Evolutionary conservation across 2,888 invertebrate species (phyloP).

Genomic region (Diplolepis rosae): DNA sequence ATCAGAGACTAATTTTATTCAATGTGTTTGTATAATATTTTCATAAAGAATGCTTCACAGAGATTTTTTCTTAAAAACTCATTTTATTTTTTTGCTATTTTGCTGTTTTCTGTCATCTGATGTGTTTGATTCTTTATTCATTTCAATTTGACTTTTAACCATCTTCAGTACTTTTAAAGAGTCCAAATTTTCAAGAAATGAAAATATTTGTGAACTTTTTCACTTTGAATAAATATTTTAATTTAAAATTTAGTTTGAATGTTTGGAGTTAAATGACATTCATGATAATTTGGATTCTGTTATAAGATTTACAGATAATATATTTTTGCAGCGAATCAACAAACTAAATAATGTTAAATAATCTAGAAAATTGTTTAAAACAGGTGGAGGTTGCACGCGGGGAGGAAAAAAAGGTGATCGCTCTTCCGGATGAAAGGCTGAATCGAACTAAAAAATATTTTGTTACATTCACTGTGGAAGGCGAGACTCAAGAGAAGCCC

Average conservation of each 20-base stretch:
- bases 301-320: neutral
- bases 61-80: too few species aligned
- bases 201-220: too few species aligned
- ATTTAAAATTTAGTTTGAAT: too few species aligned
- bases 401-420: conserved; percentile 88
- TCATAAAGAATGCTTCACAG: neutral
- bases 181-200: neutral
- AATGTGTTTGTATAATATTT: neutral
- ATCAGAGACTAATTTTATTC: neutral
- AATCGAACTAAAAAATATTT: conserved; percentile 94
- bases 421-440: conserved; percentile 89
- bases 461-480: conserved; percentile 93
- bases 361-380: neutral
- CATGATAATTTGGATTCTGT: neutral
- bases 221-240: too few species aligned
- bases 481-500: conserved; percentile 73
- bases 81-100: neutral
- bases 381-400: conserved; percentile 88
- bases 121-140: neutral
- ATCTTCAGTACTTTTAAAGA: neutral
- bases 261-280: too few species aligned
- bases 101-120: neutral
- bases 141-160: neutral
- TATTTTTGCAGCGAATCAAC: too few species aligned
- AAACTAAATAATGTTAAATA: neutral